Conservation (phyloP, 2,888 invertebrate genomes). For the Mellilla xanthometata region DNA sequence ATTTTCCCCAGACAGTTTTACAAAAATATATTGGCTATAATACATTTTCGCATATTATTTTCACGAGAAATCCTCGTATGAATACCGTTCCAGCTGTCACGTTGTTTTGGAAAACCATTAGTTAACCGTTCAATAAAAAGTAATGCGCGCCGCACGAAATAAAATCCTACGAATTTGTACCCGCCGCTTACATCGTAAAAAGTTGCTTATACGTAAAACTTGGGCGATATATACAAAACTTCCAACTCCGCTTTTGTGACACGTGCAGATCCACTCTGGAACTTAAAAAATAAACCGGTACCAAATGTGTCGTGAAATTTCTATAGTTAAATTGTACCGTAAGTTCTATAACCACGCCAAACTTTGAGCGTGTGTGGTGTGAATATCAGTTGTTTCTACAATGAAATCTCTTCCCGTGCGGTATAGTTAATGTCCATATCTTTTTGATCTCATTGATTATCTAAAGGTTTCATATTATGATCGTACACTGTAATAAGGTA, state of each 20-base stretch:
- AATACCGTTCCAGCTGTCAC: constrained; percentile 53
- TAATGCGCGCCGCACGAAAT: constrained; percentile 47
- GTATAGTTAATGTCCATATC: too few species aligned
- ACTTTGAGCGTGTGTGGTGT: constrained; percentile 19
- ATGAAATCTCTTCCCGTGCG: too few species aligned
- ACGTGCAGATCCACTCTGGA: constrained; percentile 37
- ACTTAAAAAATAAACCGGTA: constrained; percentile 43
- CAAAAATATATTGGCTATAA: too few species aligned
- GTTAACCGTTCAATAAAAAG: constrained; percentile 63
- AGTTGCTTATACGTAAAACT: constrained; percentile 48
- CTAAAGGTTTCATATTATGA: too few species aligned
- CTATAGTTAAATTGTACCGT: constrained; percentile 28
- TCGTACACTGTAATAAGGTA: too few species aligned
- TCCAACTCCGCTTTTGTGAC: constrained; percentile 44
- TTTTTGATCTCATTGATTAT: too few species aligned
- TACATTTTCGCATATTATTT: too few species aligned
- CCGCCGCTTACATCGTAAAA: constrained; percentile 48
- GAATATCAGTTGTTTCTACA: constrained; percentile 1
- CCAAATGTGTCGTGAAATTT: constrained; percentile 35
- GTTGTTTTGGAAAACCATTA: constrained; percentile 64
- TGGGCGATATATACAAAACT: constrained; percentile 47
- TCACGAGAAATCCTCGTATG: too few species aligned
- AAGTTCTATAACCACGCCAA: constrained; percentile 25
- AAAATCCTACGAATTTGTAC: constrained; percentile 49
- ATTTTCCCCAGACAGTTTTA: too few species aligned